Percentiles rank a stretch among this genome's conserved stretches.
These are phyloP conservation scores for Neolamprologus variostigma DNA, from an alignment of 2,113 vertebrate species.

Conservation along the genomic window DNA sequence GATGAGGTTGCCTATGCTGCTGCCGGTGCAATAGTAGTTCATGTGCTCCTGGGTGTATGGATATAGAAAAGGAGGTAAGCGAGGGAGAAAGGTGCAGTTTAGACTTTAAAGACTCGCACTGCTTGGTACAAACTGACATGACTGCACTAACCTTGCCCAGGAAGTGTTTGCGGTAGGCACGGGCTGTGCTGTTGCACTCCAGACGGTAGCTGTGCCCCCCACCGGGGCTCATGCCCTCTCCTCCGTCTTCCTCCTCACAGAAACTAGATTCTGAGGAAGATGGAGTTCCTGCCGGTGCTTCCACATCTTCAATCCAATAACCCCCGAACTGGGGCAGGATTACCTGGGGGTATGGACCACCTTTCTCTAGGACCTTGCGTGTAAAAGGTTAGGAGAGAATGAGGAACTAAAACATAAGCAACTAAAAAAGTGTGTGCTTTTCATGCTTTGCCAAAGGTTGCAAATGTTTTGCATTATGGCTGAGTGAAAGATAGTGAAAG, in stretches of 20 bases:
- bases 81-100: background rate
- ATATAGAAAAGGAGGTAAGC: background rate
- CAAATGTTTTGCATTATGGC: background rate
- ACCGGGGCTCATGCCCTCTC: slow-evolving; percentile 70
- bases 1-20: slow-evolving; percentile 85
- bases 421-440: background rate
- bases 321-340: slow-evolving; percentile 95
- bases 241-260: slow-evolving; percentile 82
- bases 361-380: slow-evolving; percentile 83
- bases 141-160: slow-evolving; percentile 82
- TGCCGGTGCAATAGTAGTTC: slow-evolving; percentile 91
- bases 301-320: slow-evolving; percentile 97
- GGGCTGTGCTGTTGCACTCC: slow-evolving; percentile 86
- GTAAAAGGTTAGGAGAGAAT: background rate
- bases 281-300: slow-evolving; percentile 70
- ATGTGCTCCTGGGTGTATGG: slow-evolving; percentile 81
- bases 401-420: background rate
- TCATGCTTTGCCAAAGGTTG: background rate
- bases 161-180: slow-evolving; percentile 92
- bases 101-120: background rate
- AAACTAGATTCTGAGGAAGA: slow-evolving; percentile 78
- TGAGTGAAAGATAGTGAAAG: background rate
- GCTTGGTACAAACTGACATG: background rate
- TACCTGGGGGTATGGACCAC: slow-evolving; percentile 90
- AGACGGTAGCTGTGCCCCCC: slow-evolving; percentile 73